phyloP scores from a whole-genome alignment of 1,140 invertebrate genomes.

The fruit fly (Drosophila melanogaster) region Release_6_plus_ISO1_MT NT_033779.5:15382501-15383000 shows the following conservation, averaged over 20 bases:
- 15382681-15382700: conserved; percentile 84
- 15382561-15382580: conserved; percentile 50
- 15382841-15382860: conserved; percentile 53
- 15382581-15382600: conserved; percentile 28
- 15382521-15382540: conserved; percentile 74
- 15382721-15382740: conserved; percentile 80
- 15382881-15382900: conserved; percentile 63
- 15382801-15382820: conserved; percentile 72
- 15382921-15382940: conserved; percentile 82
- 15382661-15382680: conserved; percentile 63
- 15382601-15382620: conserved; percentile 28
- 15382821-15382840: conserved; percentile 51
- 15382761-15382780: conserved; percentile 34
- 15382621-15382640: conserved; percentile 83
- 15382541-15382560: conserved; percentile 80
- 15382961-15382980: conserved; percentile 1
- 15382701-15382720: conserved; percentile 84
- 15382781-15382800: conserved; percentile 55
- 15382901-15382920: conserved; percentile 77
- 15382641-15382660: conserved; percentile 83
- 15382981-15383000: conserved; percentile 21
- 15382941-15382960: conserved; percentile 55
- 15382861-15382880: not conserved
- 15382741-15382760: conserved; percentile 28
- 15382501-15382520: conserved; percentile 72